Evolutionary conservation across 2,113 vertebrate genomes (phyloP).

Genomic region (Phaetusa simplex): DNA sequence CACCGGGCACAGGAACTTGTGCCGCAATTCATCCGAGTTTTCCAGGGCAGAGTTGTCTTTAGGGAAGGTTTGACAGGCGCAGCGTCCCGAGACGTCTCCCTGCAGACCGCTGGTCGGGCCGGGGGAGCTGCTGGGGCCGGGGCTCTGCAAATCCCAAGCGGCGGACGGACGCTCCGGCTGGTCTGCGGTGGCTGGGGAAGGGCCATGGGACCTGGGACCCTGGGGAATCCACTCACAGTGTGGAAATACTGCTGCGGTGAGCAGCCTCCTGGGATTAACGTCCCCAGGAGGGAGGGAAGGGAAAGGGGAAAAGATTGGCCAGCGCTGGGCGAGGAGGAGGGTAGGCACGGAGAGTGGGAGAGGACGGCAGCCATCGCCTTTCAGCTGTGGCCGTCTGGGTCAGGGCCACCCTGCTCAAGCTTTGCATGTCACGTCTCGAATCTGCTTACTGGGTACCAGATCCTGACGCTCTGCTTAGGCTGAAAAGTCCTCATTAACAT

Average conservation of each 20-base stretch:
- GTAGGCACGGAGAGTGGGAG: fast-evolving
- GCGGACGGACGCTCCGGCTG: fast-evolving
- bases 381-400: neutral
- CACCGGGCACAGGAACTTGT: fast-evolving
- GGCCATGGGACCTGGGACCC: fast-evolving
- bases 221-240: fast-evolving
- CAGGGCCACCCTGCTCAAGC: neutral
- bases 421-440: neutral
- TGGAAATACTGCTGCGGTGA: neutral
- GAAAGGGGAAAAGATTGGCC: neutral
- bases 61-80: neutral
- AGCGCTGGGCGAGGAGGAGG: neutral
- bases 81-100: fast-evolving
- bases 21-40: fast-evolving
- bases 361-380: fast-evolving
- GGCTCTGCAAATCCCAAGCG: neutral
- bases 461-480: neutral
- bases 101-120: too few species aligned
- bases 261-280: neutral
- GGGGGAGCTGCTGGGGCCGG: neutral
- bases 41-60: neutral
- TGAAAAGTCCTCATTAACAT: conserved; percentile 30
- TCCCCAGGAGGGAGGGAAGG: neutral
- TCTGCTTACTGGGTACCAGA: neutral
- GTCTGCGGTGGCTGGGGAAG: fast-evolving